Percentiles rank a stretch among this genome's conserved stretches.
Conservation (phyloP, 1,140 invertebrate species). For the Atta colombica region DNA sequence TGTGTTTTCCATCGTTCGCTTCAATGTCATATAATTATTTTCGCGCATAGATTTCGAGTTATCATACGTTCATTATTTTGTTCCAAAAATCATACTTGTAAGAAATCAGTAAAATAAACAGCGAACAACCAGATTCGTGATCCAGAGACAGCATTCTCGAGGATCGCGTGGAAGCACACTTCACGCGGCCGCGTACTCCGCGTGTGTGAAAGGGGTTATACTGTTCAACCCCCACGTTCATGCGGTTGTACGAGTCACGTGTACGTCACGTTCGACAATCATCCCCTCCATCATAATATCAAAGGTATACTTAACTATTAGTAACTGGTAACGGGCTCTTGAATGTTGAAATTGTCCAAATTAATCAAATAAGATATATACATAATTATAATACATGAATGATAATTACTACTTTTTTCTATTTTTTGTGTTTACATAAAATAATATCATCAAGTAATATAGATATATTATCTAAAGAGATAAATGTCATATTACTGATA, state of each 20-base stretch:
- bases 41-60: background rate
- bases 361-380: background rate
- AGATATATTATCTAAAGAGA: background rate
- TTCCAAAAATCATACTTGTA: background rate
- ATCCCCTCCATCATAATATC: constrained; percentile 66
- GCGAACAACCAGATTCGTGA: constrained; percentile 44
- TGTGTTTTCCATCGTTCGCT: background rate
- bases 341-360: background rate
- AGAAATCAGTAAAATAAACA: constrained; percentile 1
- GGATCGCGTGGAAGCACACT: constrained; percentile 67
- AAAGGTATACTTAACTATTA: constrained; percentile 44
- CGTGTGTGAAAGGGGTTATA: constrained; percentile 82
- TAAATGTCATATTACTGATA: background rate
- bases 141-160: constrained; percentile 73
- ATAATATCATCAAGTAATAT: background rate
- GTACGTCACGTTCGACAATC: constrained; percentile 72
- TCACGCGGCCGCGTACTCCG: constrained; percentile 79
- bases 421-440: background rate
- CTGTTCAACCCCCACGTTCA: constrained; percentile 77
- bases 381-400: background rate
- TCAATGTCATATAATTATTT: background rate
- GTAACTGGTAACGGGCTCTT: background rate
- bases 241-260: constrained; percentile 78
- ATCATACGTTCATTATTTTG: background rate
- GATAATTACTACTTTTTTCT: background rate